Percentiles rank a stretch among this genome's conserved stretches.
Evolutionary conservation across 2,797 vertebrate species (phyloP).

Genomic region (Rhinoraja longicauda): DNA sequence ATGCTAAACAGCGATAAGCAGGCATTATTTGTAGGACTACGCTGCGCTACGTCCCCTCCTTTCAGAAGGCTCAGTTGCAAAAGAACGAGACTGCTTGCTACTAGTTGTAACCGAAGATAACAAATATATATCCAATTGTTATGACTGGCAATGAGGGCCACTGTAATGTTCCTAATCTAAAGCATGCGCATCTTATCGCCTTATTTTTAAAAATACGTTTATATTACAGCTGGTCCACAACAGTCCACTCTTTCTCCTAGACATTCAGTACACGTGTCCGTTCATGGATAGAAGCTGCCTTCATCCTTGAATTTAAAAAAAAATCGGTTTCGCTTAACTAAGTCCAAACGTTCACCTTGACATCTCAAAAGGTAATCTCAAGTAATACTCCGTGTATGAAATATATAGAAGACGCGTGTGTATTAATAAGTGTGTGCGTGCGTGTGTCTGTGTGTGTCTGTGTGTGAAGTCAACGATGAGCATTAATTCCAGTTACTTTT

Average conservation of each 20-base stretch:
- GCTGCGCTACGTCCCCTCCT: background rate
- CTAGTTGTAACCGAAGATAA: slow-evolving; percentile 4
- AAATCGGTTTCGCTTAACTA: slow-evolving; percentile 26
- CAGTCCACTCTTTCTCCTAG: slow-evolving; percentile 1
- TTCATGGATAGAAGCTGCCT: background rate
- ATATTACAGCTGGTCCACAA: slow-evolving; percentile 38
- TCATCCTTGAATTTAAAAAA: background rate
- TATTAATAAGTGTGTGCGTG: background rate
- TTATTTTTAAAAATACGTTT: slow-evolving; percentile 28
- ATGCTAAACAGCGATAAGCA: background rate
- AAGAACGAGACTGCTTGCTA: slow-evolving; percentile 17
- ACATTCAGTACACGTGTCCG: slow-evolving; percentile 17
- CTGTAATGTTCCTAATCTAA: slow-evolving; percentile 36
- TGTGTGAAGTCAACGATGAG: slow-evolving; percentile 15
- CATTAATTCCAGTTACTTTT: slow-evolving; percentile 36
- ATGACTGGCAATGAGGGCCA: slow-evolving; percentile 23
- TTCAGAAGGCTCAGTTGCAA: slow-evolving; percentile 3
- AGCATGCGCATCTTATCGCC: slow-evolving; percentile 34
- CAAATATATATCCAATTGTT: slow-evolving; percentile 36
- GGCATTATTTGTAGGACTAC: slow-evolving; percentile 25
- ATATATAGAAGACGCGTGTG: background rate
- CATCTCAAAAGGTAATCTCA: slow-evolving; percentile 16
- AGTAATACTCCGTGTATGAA: slow-evolving; percentile 19
- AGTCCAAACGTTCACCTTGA: slow-evolving; percentile 31
- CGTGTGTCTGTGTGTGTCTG: background rate